Conservation (phyloP, 2,888 invertebrate genomes). For the Cataglyphis rosenhaueri region DNA sequence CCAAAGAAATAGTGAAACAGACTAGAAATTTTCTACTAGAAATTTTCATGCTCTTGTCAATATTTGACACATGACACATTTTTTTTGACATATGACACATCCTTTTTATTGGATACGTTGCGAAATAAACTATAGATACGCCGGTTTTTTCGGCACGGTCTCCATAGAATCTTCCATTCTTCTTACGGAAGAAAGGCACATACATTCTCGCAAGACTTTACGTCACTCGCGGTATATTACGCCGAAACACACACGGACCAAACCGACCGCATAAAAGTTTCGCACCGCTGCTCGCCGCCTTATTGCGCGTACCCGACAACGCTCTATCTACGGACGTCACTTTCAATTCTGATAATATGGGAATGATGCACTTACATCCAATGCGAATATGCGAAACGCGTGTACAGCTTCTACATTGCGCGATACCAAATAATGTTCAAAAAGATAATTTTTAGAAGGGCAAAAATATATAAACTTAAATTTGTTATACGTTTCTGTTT, state of each 20-base stretch:
- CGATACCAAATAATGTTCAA: neutral
- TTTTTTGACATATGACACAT: no score
- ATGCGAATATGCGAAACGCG: neutral
- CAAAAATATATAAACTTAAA: neutral
- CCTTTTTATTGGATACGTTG: neutral
- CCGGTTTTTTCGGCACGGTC: neutral
- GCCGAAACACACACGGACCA: slow-evolving; percentile 22
- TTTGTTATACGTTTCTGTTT: neutral
- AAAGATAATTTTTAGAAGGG: neutral
- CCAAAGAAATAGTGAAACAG: no score
- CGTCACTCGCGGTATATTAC: slow-evolving; percentile 20
- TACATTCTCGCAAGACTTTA: neutral
- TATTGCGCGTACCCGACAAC: slow-evolving; percentile 18
- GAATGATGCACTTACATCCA: slow-evolving; percentile 11
- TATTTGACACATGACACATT: no score
- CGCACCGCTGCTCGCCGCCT: slow-evolving; percentile 19
- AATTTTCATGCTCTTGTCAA: no score
- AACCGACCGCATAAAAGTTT: slow-evolving; percentile 30
- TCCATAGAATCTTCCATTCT: neutral
- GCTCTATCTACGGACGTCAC: slow-evolving; percentile 16
- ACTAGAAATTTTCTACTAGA: no score
- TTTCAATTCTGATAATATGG: slow-evolving; percentile 29
- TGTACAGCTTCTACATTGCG: neutral
- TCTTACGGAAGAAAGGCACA: slow-evolving; percentile 22
- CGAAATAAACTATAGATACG: neutral